Evolutionary conservation across 2,888 invertebrate genomes (phyloP), one percentile per base, ranked within the genome.

Genomic region (Chironomus riparius): DNA sequence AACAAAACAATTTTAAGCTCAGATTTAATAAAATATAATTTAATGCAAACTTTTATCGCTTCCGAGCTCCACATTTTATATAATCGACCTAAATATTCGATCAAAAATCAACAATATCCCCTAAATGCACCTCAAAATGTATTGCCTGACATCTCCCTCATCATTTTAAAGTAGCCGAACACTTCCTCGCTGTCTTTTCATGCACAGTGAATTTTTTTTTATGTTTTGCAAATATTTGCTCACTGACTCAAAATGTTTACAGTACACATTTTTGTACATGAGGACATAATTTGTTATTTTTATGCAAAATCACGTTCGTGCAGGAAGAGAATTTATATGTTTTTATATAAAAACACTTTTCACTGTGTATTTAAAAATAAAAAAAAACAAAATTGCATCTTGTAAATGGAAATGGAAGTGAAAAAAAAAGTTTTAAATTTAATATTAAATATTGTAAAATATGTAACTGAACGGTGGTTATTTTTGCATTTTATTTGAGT

Each of bases 301-400:
- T 21, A 72, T 72, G 72, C 72, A 62, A 72, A 61, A 62, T 72
- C 72, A 72, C 72, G 72, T 72, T 72, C 56, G 15, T 56, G 18
- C 56, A 18, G 56, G 15, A 18, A 7, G 56, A 56, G 6, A 2
- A 56, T 56, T 56, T 56, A 10, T 38, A 38, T 38, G 2, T 56
- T 7, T 56, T 3, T 4, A 18, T 6, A 56, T 15, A 15, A 56
- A 56, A 56, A 56, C 56, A 56, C 15, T 56, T 18, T 56, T 56
- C 15, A 56, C 56, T 56, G 56, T 38, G 15, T 56, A 15, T 56
- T 56, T 56, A 56, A 56, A 15, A n/a, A 50, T 15, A 50, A 50
- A 15, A 56, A n/a, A n/a, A n/a, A n/a, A n/a, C n/a, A n/a, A n/a
- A 56, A 38, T 38, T 38, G 38, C 38, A 38, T 38, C 38, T 38